Evolutionary conservation across 2,113 vertebrate species (phyloP), one percentile per base, ranked within the genome.

Genomic region (Tautogolabrus adspersus): DNA sequence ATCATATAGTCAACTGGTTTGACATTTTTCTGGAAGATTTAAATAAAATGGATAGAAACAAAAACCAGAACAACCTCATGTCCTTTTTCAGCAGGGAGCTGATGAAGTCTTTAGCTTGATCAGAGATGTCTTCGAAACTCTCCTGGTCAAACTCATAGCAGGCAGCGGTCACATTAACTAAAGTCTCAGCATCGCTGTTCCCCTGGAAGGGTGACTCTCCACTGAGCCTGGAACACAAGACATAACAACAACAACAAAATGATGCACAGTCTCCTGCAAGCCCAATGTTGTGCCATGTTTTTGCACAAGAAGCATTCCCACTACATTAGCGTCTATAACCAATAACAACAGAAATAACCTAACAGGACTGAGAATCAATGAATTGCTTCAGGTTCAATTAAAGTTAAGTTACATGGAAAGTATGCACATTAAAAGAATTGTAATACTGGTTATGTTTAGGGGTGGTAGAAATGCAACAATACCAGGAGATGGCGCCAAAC

Each of bases 191-290:
- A 26, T 96, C 95, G 0, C 46, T 95, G 75, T 92, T 91, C 16
- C 96, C 96, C 83, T 96, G 96, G 89, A 97, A 97, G 0, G 96
- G 96, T 0, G 95, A 96, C 68, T 96, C 96, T 40, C 96, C 96
- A 0, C 96, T 96, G 66, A 97, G 91, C 77, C 96, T 97, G n/a
- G 4, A 38, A 57, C 22, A 68, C 18, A 74, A 12, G 72, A 37
- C 1, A 69, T 16, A 9, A 5, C 0, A 46, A 42, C 0, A 46
- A 42, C 8, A 19, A 47, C 15, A 1, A 51, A 34, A 52, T 49
- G 47, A 42, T 42, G 10, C 6, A 34, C 30, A 34, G 30, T 10
- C 47, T 49, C 47, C 49, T n/a, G 19, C 18, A 4, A 49, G 15
- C 3, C 40, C 7, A 46, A 3, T 1, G 4, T 6, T 34, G 3